Evolutionary conservation across 1,140 invertebrate species (phyloP), one percentile per base, ranked within the genome.

Genomic region (Platorchestia sp.): DNA sequence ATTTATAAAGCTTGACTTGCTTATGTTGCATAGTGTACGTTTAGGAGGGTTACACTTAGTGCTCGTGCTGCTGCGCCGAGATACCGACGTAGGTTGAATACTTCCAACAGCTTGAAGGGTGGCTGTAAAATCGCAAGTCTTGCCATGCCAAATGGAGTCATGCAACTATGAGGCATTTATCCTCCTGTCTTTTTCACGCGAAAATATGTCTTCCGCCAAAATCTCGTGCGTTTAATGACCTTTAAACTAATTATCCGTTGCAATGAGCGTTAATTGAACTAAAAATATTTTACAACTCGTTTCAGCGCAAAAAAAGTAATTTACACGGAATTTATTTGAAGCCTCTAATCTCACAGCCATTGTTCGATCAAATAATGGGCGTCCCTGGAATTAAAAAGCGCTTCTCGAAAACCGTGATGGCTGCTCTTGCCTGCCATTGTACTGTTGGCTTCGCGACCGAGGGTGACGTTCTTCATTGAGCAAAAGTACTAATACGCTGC

Each of bases 361-460:
- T 93, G 91, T 93, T 93, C 91, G 44, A 16, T 93, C 5, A 93
- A 93, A 93, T 93, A 47, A 47, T 40, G 91, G 10, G 41, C 22
- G 91, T 27, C 44, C 10, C 91, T 40, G 22, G 10, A 44, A 93
- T 45, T 44, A 44, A 91, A n/a, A 45, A 7, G 6, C 45, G 7
- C 44, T 19, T 47, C 44, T 44, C 91, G 91, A 93, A 93, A 45
- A 45, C 91, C 87, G 7, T 5, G 59, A 22, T 75, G 1, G 1
- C 7, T 75, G 59, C 27, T 75, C 59, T 36, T 75, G 59, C 36
- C 14, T 27, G 36, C 59, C 59, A 14, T 75, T n/a, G n/a, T n/a
- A n/a, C n/a, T n/a, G n/a, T n/a, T 75, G 59, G 27, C 36, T 75
- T 10, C 14, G 27, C 47, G 59, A 75, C 7, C 36, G 14, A 27